Percentiles rank a stretch among this genome's conserved stretches.
These are phyloP conservation scores for Catharus fuscescens DNA, from an alignment of 2,113 vertebrate genomes.

Conservation along the genomic window DNA sequence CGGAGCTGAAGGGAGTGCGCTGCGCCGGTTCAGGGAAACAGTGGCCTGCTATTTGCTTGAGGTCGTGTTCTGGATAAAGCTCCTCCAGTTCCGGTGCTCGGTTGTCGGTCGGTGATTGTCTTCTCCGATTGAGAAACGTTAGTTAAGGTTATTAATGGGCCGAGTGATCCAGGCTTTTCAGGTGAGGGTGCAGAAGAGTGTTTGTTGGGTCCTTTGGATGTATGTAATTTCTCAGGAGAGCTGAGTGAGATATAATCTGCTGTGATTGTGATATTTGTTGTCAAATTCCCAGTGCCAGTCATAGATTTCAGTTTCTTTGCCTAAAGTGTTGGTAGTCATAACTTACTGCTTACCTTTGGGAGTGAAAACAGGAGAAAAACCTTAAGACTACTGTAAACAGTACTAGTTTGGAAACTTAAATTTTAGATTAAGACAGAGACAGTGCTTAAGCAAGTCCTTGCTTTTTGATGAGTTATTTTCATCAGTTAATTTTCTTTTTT, in stretches of 20 bases:
- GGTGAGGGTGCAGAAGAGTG: not conserved
- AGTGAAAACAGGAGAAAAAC: not conserved
- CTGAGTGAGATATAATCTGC: not conserved
- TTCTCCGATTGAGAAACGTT: not conserved
- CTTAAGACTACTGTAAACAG: not conserved
- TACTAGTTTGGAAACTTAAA: not conserved
- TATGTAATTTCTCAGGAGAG: rapidly evolving
- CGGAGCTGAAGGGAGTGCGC: rapidly evolving
- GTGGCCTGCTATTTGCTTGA: rapidly evolving
- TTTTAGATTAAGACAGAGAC: not conserved
- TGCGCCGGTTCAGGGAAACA: rapidly evolving
- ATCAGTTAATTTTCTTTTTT: not conserved
- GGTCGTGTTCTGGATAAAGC: not conserved
- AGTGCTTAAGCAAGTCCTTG: not conserved
- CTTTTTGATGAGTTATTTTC: not conserved
- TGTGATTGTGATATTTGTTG: not conserved
- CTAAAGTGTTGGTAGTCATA: not conserved
- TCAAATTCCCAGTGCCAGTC: not conserved
- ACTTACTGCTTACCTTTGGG: not conserved
- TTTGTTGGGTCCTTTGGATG: not conserved
- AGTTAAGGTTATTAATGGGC: not conserved
- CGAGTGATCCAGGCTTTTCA: not conserved
- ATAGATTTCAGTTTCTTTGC: not conserved
- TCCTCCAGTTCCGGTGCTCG: not conserved
- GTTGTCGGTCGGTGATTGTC: not conserved